Percentiles rank a stretch among this genome's conserved stretches.
These are phyloP conservation scores for Cotesia typhae DNA, from an alignment of 1,140 invertebrate genomes.

Conservation along the genomic window DNA sequence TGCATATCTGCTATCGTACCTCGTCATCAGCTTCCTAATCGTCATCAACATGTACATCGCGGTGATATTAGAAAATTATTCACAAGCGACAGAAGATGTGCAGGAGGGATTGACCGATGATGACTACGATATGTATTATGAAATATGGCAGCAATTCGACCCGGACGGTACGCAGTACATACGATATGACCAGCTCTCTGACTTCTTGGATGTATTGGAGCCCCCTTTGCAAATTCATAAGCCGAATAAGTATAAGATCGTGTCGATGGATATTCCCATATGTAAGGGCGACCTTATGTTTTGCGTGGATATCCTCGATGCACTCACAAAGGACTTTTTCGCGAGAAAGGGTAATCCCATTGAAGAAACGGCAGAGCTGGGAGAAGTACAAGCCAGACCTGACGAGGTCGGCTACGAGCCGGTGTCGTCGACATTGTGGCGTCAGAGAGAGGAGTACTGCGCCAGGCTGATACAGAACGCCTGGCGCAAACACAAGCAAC, in stretches of 20 bases:
- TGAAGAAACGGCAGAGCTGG: slow-evolving; percentile 85
- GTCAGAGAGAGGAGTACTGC: slow-evolving; percentile 95
- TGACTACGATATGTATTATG: slow-evolving; percentile 99
- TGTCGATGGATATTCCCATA: slow-evolving; percentile 98
- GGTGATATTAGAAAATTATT: slow-evolving; percentile 98
- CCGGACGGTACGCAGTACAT: slow-evolving; percentile 98
- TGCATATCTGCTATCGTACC: slow-evolving; percentile 92
- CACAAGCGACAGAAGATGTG: slow-evolving; percentile 94
- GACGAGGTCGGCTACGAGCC: slow-evolving; percentile 90
- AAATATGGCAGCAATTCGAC: slow-evolving; percentile 99
- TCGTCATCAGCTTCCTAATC: slow-evolving; percentile 97
- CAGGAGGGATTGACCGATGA: slow-evolving; percentile 98
- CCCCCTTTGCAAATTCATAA: slow-evolving; percentile 95
- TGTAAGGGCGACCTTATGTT: slow-evolving; percentile 96
- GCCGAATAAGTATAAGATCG: slow-evolving; percentile 98
- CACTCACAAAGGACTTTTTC: slow-evolving; percentile 95
- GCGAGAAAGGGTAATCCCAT: slow-evolving; percentile 93
- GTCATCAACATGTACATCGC: slow-evolving; percentile 99
- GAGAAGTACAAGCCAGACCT: slow-evolving; percentile 77
- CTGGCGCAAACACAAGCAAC: slow-evolving; percentile 86
- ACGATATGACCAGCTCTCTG: slow-evolving; percentile 89
- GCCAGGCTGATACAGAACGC: slow-evolving; percentile 93
- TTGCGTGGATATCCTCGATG: slow-evolving; percentile 97
- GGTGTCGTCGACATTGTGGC: slow-evolving; percentile 91
- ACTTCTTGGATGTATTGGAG: slow-evolving; percentile 94